Base-by-base conservation (phyloP, 2,888 invertebrate species). In the Caenorhabditis angaria region DNA sequence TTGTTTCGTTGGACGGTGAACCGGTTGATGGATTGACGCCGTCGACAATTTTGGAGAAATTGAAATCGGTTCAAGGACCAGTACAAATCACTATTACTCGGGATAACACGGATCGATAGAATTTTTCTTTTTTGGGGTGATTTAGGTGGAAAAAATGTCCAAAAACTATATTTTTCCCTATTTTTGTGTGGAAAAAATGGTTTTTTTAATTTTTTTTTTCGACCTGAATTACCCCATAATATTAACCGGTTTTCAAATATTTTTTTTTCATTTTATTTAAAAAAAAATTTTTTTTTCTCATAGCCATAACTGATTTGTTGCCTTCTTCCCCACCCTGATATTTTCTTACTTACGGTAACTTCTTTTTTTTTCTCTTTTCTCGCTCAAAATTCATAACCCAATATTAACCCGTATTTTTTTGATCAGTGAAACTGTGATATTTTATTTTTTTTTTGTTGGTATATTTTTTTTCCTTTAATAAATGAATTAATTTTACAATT, bases 11-110 rank as follows among this genome's bases (percentile, higher is more conserved):
- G 14, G 83, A 86, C 59, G 85, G 78, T 8, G 77, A 81, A 53
- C 57, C 78, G 5, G 83, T 86, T 22, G 82, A 81, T 8, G 78
- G 83, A 53, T 73, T 80, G 29, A 76, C 77, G 24, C 84, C 85
- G 4, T 56, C 74, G 4, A 78, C 76, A 14, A 84, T 87, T 47
- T 81, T 85, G 35, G 85, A 84, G 59, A 69, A 77, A 53, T 85
- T 89, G 71, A 77, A 85, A 75, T 59, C 75, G 28, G 72, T 83
- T 55, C 75, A 68, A 50, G 85, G 82, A 27, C 81, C 80, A 22
- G 76, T 83, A 14, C 71, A 74, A 25, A 78, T 85, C 50, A 76
- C 76, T 47, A 82, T 84, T 35, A 81, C 77, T 24, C 74, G 83
- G 18, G 75, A 69, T 32, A 54, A 54, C 27, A 12, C 54, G 24